Evolutionary conservation across 2,797 vertebrate species (phyloP).

Genomic region (Huso huso): DNA sequence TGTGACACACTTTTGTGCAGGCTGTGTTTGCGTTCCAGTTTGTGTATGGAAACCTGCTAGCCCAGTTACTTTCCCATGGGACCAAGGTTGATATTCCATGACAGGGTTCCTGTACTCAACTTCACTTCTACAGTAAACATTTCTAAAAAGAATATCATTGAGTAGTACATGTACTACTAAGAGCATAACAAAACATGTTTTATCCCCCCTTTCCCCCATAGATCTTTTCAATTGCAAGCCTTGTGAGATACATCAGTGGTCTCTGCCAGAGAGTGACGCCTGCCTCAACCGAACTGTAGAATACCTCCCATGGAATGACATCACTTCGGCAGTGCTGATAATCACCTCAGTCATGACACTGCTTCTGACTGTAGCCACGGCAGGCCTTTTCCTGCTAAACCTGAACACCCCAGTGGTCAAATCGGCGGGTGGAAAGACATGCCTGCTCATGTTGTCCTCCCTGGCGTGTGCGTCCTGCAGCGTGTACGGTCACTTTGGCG

Average conservation of each 20-base stretch:
- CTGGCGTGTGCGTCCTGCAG: slow-evolving; percentile 18
- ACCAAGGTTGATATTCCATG: no score
- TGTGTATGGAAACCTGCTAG: not conserved
- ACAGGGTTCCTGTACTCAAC: no score
- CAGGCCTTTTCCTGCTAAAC: slow-evolving; percentile 25
- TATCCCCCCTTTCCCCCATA: no score
- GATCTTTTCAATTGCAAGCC: slow-evolving; percentile 22
- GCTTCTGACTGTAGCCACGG: slow-evolving; percentile 14
- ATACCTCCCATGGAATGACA: slow-evolving; percentile 24
- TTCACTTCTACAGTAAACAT: no score
- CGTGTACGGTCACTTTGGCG: slow-evolving; percentile 27
- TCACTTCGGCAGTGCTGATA: not conserved
- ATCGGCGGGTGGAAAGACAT: slow-evolving; percentile 34
- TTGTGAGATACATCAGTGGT: slow-evolving; percentile 35
- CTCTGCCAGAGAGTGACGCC: slow-evolving; percentile 8
- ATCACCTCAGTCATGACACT: slow-evolving; percentile 15
- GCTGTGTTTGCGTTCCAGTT: not conserved
- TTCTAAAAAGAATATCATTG: no score
- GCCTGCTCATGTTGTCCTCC: slow-evolving; percentile 34
- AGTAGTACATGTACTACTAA: no score
- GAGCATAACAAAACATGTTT: no score
- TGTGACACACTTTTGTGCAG: not conserved
- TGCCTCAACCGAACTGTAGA: slow-evolving; percentile 25
- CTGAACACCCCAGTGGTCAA: slow-evolving; percentile 33
- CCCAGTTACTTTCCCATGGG: no score